These are phyloP conservation scores for Nematostella vectensis DNA, from an alignment of 92 coral and sea anemone species.

Conservation along the genomic window DNA sequence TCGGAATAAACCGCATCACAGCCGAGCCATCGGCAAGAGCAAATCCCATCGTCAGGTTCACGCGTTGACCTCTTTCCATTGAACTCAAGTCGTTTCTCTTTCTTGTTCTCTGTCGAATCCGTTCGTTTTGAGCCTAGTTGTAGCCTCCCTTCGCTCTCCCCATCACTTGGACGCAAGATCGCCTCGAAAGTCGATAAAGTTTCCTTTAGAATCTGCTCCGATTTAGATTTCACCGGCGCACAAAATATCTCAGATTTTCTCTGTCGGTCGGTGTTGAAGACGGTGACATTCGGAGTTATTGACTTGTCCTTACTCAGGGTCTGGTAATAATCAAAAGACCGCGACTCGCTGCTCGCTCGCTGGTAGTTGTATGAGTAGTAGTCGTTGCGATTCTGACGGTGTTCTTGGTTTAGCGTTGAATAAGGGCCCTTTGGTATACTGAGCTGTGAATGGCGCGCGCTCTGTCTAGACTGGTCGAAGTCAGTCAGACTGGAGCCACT, in stretches of 20 bases:
- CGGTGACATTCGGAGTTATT: slow-evolving; percentile 75
- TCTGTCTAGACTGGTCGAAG: slow-evolving; percentile 28
- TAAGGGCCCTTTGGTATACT: slow-evolving; percentile 6
- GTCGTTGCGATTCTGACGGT: not conserved
- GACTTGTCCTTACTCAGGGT: slow-evolving; percentile 51
- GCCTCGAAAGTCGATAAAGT: slow-evolving; percentile 62
- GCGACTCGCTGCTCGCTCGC: slow-evolving; percentile 14
- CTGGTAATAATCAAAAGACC: slow-evolving; percentile 51
- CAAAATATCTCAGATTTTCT: slow-evolving; percentile 57
- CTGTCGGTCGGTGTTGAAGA: slow-evolving; percentile 65
- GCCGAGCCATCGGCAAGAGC: slow-evolving; percentile 74
- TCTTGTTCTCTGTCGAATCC: slow-evolving; percentile 31
- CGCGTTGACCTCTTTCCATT: slow-evolving; percentile 39
- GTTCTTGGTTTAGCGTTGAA: slow-evolving; percentile 1
- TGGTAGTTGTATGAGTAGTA: slow-evolving; percentile 15
- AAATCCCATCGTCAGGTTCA: slow-evolving; percentile 37
- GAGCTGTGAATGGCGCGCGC: slow-evolving; percentile 16
- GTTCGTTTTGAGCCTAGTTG: slow-evolving; percentile 41
- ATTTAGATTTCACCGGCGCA: slow-evolving; percentile 60
- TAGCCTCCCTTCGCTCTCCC: slow-evolving; percentile 31
- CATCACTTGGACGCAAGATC: slow-evolving; percentile 48
- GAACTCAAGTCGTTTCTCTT: slow-evolving; percentile 37
- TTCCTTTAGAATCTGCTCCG: slow-evolving; percentile 79
- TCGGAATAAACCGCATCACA: slow-evolving; percentile 83
- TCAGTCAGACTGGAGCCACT: slow-evolving; percentile 39